Base-by-base conservation (phyloP, 2,113 vertebrate species). In the Eclectus roratus region DNA sequence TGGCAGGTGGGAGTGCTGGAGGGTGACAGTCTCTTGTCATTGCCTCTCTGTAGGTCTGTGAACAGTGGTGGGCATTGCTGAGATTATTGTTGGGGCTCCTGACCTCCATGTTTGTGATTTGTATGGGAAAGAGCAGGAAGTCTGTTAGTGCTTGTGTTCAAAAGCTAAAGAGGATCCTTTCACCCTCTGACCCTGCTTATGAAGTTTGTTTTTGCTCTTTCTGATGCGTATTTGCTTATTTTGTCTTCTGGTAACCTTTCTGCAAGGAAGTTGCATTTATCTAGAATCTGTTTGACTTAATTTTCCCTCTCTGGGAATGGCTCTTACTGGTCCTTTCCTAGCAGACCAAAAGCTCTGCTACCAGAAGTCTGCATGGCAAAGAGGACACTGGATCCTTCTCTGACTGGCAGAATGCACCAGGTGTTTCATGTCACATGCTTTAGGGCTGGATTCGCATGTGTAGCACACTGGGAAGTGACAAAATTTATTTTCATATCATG, bases 51-150 rank as follows among this genome's bases (percentile, higher is more conserved):
- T 0, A 4, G 14, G n/a, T 16, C 52, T 39, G 68, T 33, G 27
- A 4, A 31, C 7, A 1, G 6, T 33, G 17, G 17, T 3, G 7
- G 35, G 46, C 2, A 0, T 61, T 81, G 60, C 33, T 31, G n/a
- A 50, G 49, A 37, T 53, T 4, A 0, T 4, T 55, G 33, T 10
- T 17, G 7, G 23, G 15, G 3, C 13, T 86, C 33, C 33, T 43
- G 41, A 8, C 8, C 65, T 50, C 43, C 14, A 10, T 0, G 0
- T 58, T 64, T 0, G 0, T 25, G 35, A 31, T 63, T 17, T 7
- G 7, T 41, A 10, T 1, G 6, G 19, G 83, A 20, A 77, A 29
- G 10, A 31, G 21, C n/a, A 56, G 23, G 9, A 39, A 55, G 6
- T 11, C 63, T 80, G 72, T 11, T 25, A 12, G 14, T 70, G 23